Evolutionary conservation across 2,113 vertebrate species (phyloP), one percentile per base, ranked within the genome.

Genomic region (Corythornis cristatus): DNA sequence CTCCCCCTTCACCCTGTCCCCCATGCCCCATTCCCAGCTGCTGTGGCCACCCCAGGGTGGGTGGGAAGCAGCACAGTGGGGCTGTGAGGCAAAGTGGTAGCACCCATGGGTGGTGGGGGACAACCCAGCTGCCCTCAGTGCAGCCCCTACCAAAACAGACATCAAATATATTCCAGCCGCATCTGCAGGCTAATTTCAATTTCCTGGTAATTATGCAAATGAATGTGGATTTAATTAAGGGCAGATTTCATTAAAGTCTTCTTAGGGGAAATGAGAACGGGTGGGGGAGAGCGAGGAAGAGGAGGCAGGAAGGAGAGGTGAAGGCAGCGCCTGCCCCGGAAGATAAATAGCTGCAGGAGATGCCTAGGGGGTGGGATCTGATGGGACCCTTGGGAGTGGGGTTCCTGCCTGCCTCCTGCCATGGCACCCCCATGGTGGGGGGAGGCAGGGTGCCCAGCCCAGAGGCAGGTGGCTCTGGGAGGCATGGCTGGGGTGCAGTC

Each of bases 121-220:
- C 12, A 13, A 64, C 60, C 20, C 45, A 33, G 26, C 22, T 2
- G 2, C 54, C 78, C 45, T 70, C 12, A 0, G 43, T 18, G 43
- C 65, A 53, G 33, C 83, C 61, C 81, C 88, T 67, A 33, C 40
- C 9, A 1, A 33, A 54, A 25, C 18, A 45, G 68, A 31, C 3
- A 6, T 29, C 48, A 31, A 46, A 43, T 7, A 35, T 29, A 96
- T 97, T 92, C 96, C 92, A 94, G 46, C 94, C 95, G 90, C 86
- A 17, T 96, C 74, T 7, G 5, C 77, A 37, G 88, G 93, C 95
- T 96, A 93, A 96, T 96, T 96, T 95, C 95, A 96, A 95, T 96
- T 97, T 95, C 96, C 93, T 96, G 83, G 92, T 94, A 94, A 94
- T 97, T 96, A 97, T 97, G 96, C 93, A 96, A 94, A 97, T 96